These are phyloP conservation scores for Nannoperca australis DNA, from an alignment of 2,797 vertebrate genomes.

Conservation along the genomic window DNA sequence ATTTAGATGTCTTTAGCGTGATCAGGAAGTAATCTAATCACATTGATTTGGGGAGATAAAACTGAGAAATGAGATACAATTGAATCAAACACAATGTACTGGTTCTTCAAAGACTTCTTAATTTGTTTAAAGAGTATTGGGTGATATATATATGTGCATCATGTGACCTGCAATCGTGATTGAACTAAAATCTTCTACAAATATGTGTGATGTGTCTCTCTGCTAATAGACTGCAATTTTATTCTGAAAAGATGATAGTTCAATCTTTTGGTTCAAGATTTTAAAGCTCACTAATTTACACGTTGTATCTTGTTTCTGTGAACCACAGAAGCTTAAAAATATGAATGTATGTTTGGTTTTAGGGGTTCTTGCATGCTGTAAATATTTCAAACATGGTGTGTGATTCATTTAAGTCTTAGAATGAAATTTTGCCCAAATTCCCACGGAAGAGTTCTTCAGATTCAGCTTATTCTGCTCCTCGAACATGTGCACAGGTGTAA, in stretches of 20 bases:
- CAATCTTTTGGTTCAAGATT: no score
- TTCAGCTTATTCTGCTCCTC: not conserved
- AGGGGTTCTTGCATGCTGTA: not conserved
- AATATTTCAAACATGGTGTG: not conserved
- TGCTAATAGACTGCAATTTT: not conserved
- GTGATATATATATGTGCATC: no score
- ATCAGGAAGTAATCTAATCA: slow-evolving; percentile 13
- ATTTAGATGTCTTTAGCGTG: slow-evolving; percentile 9
- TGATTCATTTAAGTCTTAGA: not conserved
- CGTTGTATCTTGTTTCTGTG: not conserved
- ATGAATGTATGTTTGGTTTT: not conserved
- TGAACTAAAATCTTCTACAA: not conserved
- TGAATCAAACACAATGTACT: not conserved
- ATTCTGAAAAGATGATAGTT: not conserved
- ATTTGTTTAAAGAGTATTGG: not conserved
- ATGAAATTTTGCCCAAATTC: not conserved
- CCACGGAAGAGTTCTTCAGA: not conserved
- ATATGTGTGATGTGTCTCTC: not conserved
- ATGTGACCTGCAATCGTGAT: no score
- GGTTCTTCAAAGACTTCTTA: not conserved
- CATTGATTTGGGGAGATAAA: slow-evolving; percentile 3
- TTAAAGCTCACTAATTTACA: not conserved
- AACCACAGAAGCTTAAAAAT: not conserved
- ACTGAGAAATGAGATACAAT: not conserved
- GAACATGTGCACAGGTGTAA: not conserved